phyloP scores from a whole-genome alignment of 1,140 invertebrate species.

The Papilio helenus region DNA sequence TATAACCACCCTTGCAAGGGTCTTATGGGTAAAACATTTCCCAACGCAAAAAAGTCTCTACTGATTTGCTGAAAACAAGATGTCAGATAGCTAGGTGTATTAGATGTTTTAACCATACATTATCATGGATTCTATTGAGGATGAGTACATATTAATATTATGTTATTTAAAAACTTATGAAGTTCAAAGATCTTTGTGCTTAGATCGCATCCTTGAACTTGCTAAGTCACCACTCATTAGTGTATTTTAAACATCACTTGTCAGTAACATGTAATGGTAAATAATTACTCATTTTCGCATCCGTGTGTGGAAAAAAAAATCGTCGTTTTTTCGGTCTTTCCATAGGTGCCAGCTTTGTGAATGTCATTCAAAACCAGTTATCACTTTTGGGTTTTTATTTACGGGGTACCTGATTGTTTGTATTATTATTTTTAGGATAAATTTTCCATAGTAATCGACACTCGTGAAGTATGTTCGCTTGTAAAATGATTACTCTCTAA shows the following conservation, averaged over 20 bases:
- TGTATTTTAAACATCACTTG: neutral
- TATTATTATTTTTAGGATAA: slow-evolving; percentile 1
- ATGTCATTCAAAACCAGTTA: slow-evolving; percentile 12
- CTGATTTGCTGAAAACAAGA: no score
- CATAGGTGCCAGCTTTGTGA: neutral
- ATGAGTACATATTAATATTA: neutral
- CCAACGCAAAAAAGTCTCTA: no score
- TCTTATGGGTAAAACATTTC: no score
- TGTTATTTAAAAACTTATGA: neutral
- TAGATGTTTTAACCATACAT: no score
- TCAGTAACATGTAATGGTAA: neutral
- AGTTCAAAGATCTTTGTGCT: slow-evolving; percentile 27
- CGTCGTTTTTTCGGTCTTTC: neutral
- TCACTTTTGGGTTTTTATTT: slow-evolving; percentile 6
- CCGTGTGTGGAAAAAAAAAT: neutral
- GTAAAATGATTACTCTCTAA: neutral
- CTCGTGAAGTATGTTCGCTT: neutral
- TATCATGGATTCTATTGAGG: neutral
- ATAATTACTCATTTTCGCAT: slow-evolving; percentile 26
- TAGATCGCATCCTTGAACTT: neutral
- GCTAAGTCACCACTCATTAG: neutral
- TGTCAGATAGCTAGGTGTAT: no score
- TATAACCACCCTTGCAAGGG: no score
- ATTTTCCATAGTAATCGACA: slow-evolving; percentile 3
- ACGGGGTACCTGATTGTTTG: neutral